phyloP scores from a whole-genome alignment of 2,113 vertebrate genomes.

The Hyaena hyaena region DNA sequence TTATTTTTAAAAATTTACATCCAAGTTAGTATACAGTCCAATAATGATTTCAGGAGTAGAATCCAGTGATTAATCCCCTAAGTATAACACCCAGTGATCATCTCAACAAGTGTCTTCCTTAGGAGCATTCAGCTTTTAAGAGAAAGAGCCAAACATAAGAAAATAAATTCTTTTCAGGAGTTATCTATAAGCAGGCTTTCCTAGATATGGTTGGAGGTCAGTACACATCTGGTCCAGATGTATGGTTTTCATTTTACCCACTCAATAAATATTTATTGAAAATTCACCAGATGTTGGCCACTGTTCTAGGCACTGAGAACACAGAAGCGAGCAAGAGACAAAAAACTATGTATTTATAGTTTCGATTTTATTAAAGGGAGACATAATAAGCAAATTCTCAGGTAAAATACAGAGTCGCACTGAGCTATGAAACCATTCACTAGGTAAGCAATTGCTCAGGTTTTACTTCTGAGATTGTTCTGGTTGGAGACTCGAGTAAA shows the following conservation, averaged over 20 bases:
- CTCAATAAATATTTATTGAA: not conserved
- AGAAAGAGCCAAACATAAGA: not conserved
- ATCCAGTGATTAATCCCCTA: too few relatives aligned
- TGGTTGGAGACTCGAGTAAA: not conserved
- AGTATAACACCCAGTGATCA: too few relatives aligned
- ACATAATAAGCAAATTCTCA: not conserved
- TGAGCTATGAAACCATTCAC: not conserved
- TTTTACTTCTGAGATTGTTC: not conserved
- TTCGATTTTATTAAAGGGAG: not conserved
- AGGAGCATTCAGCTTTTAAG: not conserved
- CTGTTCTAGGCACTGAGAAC: not conserved
- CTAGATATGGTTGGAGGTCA: not conserved
- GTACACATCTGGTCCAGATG: not conserved
- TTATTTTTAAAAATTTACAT: too few relatives aligned
- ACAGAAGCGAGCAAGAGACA: not conserved
- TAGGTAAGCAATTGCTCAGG: not conserved
- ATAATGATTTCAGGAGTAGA: too few relatives aligned
- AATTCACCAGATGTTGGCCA: not conserved
- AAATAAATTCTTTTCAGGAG: not conserved
- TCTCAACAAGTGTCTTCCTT: too few relatives aligned
- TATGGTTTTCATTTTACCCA: slow-evolving; percentile 6
- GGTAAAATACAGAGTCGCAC: not conserved
- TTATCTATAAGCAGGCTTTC: not conserved
- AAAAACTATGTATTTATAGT: not conserved
- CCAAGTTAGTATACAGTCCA: too few relatives aligned